Percentiles rank a stretch among this genome's conserved stretches.
phyloP scores from a whole-genome alignment of 2,797 vertebrate species.

The Brachyrhaphis roseni region DNA sequence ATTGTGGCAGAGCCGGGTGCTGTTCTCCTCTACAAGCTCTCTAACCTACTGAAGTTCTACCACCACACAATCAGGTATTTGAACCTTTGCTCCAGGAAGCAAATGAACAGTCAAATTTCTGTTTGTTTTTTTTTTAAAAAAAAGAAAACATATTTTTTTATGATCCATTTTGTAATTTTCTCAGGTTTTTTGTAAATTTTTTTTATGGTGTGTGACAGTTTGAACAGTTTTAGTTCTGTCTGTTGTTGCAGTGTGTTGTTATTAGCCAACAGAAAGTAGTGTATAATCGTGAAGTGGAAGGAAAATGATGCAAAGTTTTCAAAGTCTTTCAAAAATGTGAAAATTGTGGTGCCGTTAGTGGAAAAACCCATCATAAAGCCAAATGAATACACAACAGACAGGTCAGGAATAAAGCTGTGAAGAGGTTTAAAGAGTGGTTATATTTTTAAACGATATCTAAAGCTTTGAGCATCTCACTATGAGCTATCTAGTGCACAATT shows the following conservation, averaged over 20 bases:
- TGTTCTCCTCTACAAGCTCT: constrained; percentile 96
- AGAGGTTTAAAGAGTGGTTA: neutral
- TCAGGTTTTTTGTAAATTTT: neutral
- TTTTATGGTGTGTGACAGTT: neutral
- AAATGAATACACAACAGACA: neutral
- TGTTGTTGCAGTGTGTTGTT: neutral
- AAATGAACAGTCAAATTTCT: neutral
- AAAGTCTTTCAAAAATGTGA: neutral
- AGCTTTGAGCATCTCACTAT: neutral
- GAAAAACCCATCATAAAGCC: neutral
- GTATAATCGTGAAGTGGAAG: neutral
- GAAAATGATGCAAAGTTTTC: neutral
- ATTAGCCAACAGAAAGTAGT: neutral
- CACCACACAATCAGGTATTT: constrained; percentile 95
- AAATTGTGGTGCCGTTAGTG: neutral
- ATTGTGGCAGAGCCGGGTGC: constrained; percentile 96
- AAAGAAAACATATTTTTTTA: neutral
- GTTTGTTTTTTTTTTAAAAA: neutral
- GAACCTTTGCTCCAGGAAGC: neutral
- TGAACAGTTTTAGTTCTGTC: neutral
- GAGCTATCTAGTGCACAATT: neutral
- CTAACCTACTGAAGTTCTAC: constrained; percentile 98
- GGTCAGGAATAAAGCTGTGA: neutral
- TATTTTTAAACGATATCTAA: neutral
- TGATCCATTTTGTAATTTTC: neutral